A percentile compares a stretch with the other conserved stretches of the same genome.
Evolutionary conservation across 2,797 vertebrate species (phyloP).

Genomic region (Nothura maculosa): DNA sequence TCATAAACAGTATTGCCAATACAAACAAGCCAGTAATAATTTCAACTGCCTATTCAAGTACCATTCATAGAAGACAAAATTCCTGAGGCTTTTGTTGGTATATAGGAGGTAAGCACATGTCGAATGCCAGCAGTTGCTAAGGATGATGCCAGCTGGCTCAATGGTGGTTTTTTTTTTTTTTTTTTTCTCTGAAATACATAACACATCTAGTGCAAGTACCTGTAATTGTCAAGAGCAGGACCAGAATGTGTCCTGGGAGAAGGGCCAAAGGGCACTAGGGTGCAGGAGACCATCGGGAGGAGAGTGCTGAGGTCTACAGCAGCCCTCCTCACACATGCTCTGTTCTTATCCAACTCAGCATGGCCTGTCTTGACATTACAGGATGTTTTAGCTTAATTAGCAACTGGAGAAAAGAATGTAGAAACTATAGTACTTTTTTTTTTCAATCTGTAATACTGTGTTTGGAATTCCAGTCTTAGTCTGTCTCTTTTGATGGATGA

Average conservation of each 20-base stretch:
- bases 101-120: accelerated
- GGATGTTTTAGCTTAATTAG: not conserved
- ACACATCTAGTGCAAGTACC: not conserved
- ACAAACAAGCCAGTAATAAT: not conserved
- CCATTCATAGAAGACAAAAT: not conserved
- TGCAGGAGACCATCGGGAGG: not conserved
- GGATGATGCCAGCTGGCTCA: not conserved
- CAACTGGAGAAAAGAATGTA: not conserved
- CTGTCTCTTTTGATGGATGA: not conserved
- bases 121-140: not conserved
- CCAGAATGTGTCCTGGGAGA: accelerated
- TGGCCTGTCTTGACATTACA: not conserved
- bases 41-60: not conserved
- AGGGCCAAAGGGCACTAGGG: accelerated
- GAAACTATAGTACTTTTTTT: not conserved
- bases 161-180: accelerated
- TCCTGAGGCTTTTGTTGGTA: accelerated
- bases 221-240: not conserved
- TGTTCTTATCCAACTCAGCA: not conserved
- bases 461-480: not conserved
- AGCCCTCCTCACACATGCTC: not conserved
- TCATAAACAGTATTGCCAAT: accelerated
- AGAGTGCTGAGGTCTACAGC: not conserved
- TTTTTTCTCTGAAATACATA: not conserved
- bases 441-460: not conserved